A percentile compares a stretch with the other conserved stretches of the same genome.
phyloP scores from a whole-genome alignment of 2,888 invertebrate species.

The Himalopsyche japonica region DNA sequence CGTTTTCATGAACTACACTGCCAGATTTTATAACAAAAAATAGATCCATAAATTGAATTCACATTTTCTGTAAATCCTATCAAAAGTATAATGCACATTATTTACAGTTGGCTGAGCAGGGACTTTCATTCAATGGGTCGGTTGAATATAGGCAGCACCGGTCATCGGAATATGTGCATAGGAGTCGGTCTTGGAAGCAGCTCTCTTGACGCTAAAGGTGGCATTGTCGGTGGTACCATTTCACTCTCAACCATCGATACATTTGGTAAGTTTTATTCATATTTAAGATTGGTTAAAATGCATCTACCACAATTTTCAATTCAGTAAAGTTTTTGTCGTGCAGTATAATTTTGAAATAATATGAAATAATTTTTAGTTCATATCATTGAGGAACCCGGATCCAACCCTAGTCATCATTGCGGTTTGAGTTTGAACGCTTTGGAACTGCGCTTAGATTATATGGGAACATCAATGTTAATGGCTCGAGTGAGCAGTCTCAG shows the following conservation, averaged over 20 bases:
- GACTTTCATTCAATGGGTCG: conserved; percentile 91
- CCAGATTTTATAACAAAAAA: not conserved
- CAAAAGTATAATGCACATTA: not conserved
- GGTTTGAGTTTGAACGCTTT: conserved; percentile 81
- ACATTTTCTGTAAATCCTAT: not conserved
- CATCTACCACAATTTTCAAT: not conserved
- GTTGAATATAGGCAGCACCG: conserved; percentile 90
- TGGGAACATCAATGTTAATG: conserved; percentile 96
- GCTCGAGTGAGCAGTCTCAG: conserved; percentile 82
- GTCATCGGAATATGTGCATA: conserved; percentile 90
- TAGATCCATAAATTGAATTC: conserved; percentile 15
- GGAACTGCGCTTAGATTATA: conserved; percentile 93
- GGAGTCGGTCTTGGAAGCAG: conserved; percentile 88
- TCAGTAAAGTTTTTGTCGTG: not conserved
- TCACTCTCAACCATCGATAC: conserved; percentile 88
- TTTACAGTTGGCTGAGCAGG: conserved; percentile 81
- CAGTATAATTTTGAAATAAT: not conserved
- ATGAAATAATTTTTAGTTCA: conserved; percentile 63
- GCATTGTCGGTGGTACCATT: conserved; percentile 96
- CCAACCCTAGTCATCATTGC: conserved; percentile 86
- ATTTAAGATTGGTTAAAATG: conserved; percentile 25
- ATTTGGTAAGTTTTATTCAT: conserved; percentile 61
- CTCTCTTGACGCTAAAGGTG: conserved; percentile 92
- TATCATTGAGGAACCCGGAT: conserved; percentile 86
- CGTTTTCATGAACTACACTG: not conserved